Conservation (phyloP, 2,113 vertebrate genomes). For the Upupa epops region DNA sequence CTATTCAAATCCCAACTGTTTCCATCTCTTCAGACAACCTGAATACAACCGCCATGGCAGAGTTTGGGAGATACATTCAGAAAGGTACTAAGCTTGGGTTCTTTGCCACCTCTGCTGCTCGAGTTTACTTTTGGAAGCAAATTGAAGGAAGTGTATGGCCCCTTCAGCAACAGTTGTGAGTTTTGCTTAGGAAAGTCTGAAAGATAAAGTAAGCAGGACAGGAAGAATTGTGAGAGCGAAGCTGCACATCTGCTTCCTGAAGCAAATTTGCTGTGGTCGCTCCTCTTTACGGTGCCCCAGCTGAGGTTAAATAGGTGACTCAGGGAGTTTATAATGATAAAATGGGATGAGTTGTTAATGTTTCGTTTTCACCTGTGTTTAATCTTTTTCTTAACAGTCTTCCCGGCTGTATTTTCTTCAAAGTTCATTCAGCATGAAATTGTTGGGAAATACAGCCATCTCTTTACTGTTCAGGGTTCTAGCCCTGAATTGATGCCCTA, state of each 20-base stretch:
- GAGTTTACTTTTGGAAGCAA: not conserved
- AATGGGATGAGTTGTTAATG: not conserved
- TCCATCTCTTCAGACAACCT: constrained; percentile 71
- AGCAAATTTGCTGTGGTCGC: not conserved
- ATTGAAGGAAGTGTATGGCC: not conserved
- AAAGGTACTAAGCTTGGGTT: constrained; percentile 75
- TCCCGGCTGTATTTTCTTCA: constrained; percentile 88
- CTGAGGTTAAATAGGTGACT: not conserved
- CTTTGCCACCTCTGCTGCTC: not conserved
- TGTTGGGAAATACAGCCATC: constrained; percentile 88
- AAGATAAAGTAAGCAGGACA: not conserved
- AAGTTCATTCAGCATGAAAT: constrained; percentile 85
- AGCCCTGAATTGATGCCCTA: constrained; percentile 82
- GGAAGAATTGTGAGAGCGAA: not conserved
- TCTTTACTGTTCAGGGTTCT: constrained; percentile 84
- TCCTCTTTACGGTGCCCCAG: not conserved
- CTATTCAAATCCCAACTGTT: constrained; percentile 89
- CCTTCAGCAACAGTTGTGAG: not conserved
- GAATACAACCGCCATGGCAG: constrained; percentile 83
- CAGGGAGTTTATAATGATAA: not conserved
- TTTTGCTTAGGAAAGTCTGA: not conserved
- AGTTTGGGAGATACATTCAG: constrained; percentile 82
- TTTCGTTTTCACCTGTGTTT: not conserved
- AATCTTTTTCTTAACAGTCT: constrained; percentile 74
- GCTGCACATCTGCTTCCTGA: not conserved